Conservation (phyloP, 2,888 invertebrate species). For the Stenodera caucasica region DNA sequence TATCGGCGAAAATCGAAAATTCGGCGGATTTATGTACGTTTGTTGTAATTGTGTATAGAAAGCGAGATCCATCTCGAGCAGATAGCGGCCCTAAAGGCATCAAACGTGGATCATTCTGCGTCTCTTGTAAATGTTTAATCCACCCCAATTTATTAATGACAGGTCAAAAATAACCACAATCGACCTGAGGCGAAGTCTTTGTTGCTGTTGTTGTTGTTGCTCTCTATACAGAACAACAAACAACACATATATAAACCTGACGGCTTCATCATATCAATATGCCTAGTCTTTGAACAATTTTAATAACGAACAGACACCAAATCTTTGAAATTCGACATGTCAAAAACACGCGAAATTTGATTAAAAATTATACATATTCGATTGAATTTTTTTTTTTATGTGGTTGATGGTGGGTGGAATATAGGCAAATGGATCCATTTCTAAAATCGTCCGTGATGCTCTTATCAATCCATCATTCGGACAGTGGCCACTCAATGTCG, state of each 20-base stretch:
- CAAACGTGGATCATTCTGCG: slow-evolving; percentile 44
- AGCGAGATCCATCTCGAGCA: slow-evolving; percentile 43
- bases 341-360: too few relatives aligned
- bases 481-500: slow-evolving; percentile 45
- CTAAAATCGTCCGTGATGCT: slow-evolving; percentile 43
- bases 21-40: background rate
- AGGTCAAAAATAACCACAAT: slow-evolving; percentile 54
- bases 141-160: slow-evolving; percentile 55
- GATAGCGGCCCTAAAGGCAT: slow-evolving; percentile 40
- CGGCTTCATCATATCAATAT: slow-evolving; percentile 50
- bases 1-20: too few relatives aligned
- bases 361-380: too few relatives aligned
- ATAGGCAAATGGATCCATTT: slow-evolving; percentile 52
- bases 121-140: slow-evolving; percentile 50
- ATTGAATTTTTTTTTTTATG: too few relatives aligned
- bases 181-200: slow-evolving; percentile 51
- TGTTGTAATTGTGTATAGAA: too few relatives aligned
- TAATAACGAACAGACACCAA: slow-evolving; percentile 43
- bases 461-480: slow-evolving; percentile 46
- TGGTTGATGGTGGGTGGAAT: too few relatives aligned
- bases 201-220: slow-evolving; percentile 35
- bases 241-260: slow-evolving; percentile 30
- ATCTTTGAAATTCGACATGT: slow-evolving; percentile 43
- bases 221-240: slow-evolving; percentile 20
- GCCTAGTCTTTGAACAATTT: slow-evolving; percentile 55